Base-by-base conservation (phyloP, 2,113 vertebrate genomes). In the Theropithecus gelada region DNA sequence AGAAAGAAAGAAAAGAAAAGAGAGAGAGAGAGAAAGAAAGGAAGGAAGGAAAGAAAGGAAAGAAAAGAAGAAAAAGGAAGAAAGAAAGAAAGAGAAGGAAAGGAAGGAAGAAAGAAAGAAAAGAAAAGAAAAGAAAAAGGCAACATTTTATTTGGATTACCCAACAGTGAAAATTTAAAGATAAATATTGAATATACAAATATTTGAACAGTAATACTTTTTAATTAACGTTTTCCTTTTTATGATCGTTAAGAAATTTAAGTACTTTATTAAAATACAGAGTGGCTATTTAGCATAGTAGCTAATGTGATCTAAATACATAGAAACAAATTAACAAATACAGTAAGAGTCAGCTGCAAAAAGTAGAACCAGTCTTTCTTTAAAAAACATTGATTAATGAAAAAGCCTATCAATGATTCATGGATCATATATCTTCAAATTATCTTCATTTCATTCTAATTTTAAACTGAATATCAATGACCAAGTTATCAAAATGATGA, bases 151-250 rank as follows among this genome's bases (percentile, higher is more conserved):
- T 20, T 43, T 50, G 2, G 43, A 87, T 73, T 75, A 82, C 43
- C 52, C 2, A 79, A 73, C 57, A 85, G 83, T 79, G 76, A 82
- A 88, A 55, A 82, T 73, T 40, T 83, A 30, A 90, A 82, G 61
- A 66, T 50, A 92, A 75, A 90, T 90, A 90, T 3, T 80, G 27
- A 92, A 79, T 52, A 87, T 79, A 87, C 17, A 88, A 84, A 80
- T 84, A 97, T 95, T 92, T 97, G 68, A 94, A 86, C 22, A 40
- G 16, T 50, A 10, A 83, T 52, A 40, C 13, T 94, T 81, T 90
- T n/a, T 48, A 93, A 70, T 75, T 93, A 64, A 88, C 11, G 59
- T 76, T 75, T 82, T 94, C 45, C 27, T 85, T 87, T 90, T 75
- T 55, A 40, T n/a, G 16, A 91, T 85, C 32, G 78, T 90, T 66